phyloP scores from a whole-genome alignment of 2,888 invertebrate species.

The Choristoneura rosaceana region DNA sequence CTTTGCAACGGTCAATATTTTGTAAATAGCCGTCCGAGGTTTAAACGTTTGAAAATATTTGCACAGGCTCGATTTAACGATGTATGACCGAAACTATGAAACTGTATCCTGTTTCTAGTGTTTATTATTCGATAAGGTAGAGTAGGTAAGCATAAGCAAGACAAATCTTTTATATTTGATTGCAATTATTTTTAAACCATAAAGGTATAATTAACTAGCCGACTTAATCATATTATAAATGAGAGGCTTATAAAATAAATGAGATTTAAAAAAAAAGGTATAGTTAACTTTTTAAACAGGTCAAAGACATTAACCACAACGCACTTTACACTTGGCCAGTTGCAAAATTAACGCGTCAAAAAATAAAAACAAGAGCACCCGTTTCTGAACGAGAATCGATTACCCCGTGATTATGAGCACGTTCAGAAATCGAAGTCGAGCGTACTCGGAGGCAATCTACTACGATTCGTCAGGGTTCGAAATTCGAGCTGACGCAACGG shows the following conservation, averaged over 20 bases:
- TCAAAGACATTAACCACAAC: background rate
- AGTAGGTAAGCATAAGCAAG: background rate
- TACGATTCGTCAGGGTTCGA: slow-evolving; percentile 66
- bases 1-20: slow-evolving; percentile 66
- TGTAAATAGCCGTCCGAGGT: slow-evolving; percentile 66
- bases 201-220: too few species aligned
- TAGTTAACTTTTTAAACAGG: background rate
- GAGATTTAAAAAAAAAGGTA: too few species aligned
- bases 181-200: too few species aligned
- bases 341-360: slow-evolving; percentile 29
- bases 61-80: slow-evolving; percentile 44
- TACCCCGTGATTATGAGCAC: slow-evolving; percentile 39
- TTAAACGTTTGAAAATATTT: slow-evolving; percentile 50
- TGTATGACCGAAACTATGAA: slow-evolving; percentile 33
- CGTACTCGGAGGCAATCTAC: slow-evolving; percentile 46
- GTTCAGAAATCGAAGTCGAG: slow-evolving; percentile 39
- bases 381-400: slow-evolving; percentile 55
- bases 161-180: too few species aligned
- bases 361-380: slow-evolving; percentile 51
- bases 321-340: slow-evolving; percentile 30
- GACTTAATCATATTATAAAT: too few species aligned
- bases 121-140: background rate
- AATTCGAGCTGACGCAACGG: slow-evolving; percentile 60
- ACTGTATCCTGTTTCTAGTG: slow-evolving; percentile 30
- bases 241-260: too few species aligned